phyloP scores from a whole-genome alignment of 2,888 invertebrate species.

The Diaperis boleti region DNA sequence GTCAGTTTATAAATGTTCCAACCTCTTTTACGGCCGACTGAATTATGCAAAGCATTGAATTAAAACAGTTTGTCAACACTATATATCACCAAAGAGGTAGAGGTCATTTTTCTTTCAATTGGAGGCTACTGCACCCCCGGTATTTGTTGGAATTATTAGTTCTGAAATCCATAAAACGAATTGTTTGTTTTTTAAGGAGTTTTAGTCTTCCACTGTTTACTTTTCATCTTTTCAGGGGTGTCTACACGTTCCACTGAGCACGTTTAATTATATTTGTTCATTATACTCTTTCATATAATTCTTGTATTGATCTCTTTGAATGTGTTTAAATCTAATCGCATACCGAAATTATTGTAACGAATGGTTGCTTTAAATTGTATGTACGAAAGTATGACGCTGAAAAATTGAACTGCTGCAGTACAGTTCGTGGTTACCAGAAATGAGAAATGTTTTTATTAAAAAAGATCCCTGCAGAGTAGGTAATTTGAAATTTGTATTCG shows the following conservation, averaged over 20 bases:
- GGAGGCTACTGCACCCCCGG: background rate
- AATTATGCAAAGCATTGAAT: constrained; percentile 30
- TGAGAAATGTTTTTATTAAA: constrained; percentile 15
- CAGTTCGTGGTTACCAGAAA: constrained; percentile 8
- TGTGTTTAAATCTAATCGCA: too few relatives aligned
- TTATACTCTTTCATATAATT: constrained; percentile 3
- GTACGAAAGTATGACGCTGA: constrained; percentile 1
- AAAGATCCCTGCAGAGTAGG: constrained; percentile 9
- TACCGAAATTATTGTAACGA: background rate
- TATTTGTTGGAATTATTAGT: constrained; percentile 10
- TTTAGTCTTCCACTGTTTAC: constrained; percentile 19
- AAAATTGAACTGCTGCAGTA: constrained; percentile 2
- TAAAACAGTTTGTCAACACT: constrained; percentile 26
- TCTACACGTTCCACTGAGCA: constrained; percentile 10
- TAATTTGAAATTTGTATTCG: constrained; percentile 37
- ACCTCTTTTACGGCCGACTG: constrained; percentile 30
- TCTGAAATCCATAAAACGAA: background rate
- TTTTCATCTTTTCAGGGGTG: constrained; percentile 22
- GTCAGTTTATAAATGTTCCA: constrained; percentile 20
- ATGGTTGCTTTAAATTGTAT: background rate
- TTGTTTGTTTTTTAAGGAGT: constrained; percentile 14
- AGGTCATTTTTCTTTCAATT: constrained; percentile 18
- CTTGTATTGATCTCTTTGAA: too few relatives aligned
- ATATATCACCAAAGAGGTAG: constrained; percentile 12
- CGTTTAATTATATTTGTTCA: constrained; percentile 21